Base-by-base conservation (phyloP, 2,113 vertebrate species). In the Labeo rohita region DNA sequence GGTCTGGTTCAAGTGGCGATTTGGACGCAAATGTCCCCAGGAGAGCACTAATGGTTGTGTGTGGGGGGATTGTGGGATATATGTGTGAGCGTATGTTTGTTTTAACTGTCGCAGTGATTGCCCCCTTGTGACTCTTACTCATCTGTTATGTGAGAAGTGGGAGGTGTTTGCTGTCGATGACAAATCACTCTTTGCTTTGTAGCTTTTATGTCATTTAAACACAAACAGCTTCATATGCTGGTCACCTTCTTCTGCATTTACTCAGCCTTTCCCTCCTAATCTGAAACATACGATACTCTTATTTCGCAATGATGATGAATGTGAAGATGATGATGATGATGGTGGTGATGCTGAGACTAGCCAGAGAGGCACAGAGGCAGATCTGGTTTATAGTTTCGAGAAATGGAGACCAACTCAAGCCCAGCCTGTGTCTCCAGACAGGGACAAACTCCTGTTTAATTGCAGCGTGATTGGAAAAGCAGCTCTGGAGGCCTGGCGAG, bases 381-480 rank as follows among this genome's bases (percentile, higher is more conserved):
- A 80, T 85, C 83, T 90, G 91, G 89, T 93, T 90, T 88, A 84
- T 84, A 84, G 89, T 81, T 86, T 84, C 43, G 15, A 81, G 59
- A 63, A 85, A 59, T 45, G 1, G 72, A 83, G 80, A 70, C 23
- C 39, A n/a, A 15, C 78, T 86, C 56, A 49, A 86, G 50, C 68
- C 81, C 83, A 45, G 63, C 39, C 87, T 88, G 68, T 12, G 90
- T 89, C 90, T 72, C 83, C 91, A 93, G 93, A 92, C 85, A 88
- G 89, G 87, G 89, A 90, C 88, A 85, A 90, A 92, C 90, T 92
- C 90, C 61, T 83, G 84, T 92, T 91, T 93, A 94, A 94, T 93
- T 93, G 92, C 91, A 88, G 90, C 63, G 73, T 92, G 92, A 94
- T 93, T 92, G 91, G 89, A 90, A 93, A 92, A 92, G 91, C 92